Conservation (phyloP, 2,113 vertebrate species). For the Capreolus pygargus region DNA sequence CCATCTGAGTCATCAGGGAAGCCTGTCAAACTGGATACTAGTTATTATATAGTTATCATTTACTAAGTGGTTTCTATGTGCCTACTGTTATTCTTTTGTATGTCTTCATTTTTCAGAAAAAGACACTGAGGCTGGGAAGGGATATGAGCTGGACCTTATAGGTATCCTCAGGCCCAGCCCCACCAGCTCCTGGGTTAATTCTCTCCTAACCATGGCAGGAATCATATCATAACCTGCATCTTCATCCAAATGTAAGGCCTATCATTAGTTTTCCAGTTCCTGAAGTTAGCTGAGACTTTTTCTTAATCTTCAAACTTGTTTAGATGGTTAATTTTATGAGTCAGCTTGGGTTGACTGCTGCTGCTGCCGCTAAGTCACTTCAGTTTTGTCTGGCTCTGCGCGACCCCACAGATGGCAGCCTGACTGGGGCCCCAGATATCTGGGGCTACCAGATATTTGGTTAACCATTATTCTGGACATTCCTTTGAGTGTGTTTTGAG, state of each 20-base stretch:
- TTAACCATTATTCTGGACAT: neutral
- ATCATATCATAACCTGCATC: neutral
- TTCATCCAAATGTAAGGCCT: neutral
- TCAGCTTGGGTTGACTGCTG: neutral
- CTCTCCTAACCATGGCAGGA: neutral
- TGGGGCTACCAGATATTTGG: neutral
- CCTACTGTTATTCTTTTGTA: neutral
- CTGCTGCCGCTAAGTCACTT: neutral
- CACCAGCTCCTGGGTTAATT: neutral
- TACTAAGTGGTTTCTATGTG: neutral
- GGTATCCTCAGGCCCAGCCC: neutral
- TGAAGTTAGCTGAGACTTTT: neutral
- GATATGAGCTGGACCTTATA: neutral
- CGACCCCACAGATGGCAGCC: neutral
- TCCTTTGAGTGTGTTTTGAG: neutral
- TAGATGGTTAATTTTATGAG: neutral
- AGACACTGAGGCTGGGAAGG: neutral
- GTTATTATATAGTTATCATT: neutral
- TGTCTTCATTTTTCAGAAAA: neutral
- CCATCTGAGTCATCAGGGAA: neutral
- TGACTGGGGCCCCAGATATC: neutral
- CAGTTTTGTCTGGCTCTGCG: neutral
- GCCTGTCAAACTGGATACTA: neutral
- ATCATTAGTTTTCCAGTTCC: neutral
- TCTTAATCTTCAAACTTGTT: neutral